Evolutionary conservation across 2,113 vertebrate genomes (phyloP), one percentile per base, ranked within the genome.

Genomic region (Callopanchax toddi): DNA sequence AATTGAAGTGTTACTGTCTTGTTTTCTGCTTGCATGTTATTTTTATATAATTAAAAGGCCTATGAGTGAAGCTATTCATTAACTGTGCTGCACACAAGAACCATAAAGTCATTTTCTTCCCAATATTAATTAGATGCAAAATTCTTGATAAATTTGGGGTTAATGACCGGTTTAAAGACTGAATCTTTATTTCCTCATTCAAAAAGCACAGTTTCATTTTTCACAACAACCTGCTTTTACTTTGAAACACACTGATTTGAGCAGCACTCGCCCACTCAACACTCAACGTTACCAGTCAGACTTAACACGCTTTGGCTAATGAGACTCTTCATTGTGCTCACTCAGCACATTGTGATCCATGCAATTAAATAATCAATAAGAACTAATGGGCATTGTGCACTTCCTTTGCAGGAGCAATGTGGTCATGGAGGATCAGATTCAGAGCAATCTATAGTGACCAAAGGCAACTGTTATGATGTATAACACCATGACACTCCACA

Each of bases 341-440:
- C 71, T 85, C 68, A 55, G 70, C 77, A 74, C 59, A 53, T 40
- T 69, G 43, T 11, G 6, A 57, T 45, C 25, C 18, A 16, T 45
- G 34, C 50, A 62, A 79, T 25, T 68, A 26, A 77, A 65, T 67
- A 72, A 83, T 83, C 82, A 79, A 68, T 84, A 74, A 62, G 54
- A 21, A 16, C 8, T 5, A 70, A 78, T 70, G 49, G 57, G 48
- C 37, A 17, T 21, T 48, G 29, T 37, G 8, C 48, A 15, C 43
- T 67, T 44, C 56, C 12, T 52, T 60, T 43, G 32, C 42, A 52
- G 22, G 61, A 52, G 71, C 44, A 50, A 34, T 51, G 16, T 16
- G 39, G 6, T 10, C 18, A 11, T 18, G 10, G 20, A 13, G 32
- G 40, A 84, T 16, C 9, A 16, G 22, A 61, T 6, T 16, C 16